These are phyloP conservation scores for Phoenoteleia sp. DNA, from an alignment of 2,888 invertebrate species.

Conservation along the genomic window DNA sequence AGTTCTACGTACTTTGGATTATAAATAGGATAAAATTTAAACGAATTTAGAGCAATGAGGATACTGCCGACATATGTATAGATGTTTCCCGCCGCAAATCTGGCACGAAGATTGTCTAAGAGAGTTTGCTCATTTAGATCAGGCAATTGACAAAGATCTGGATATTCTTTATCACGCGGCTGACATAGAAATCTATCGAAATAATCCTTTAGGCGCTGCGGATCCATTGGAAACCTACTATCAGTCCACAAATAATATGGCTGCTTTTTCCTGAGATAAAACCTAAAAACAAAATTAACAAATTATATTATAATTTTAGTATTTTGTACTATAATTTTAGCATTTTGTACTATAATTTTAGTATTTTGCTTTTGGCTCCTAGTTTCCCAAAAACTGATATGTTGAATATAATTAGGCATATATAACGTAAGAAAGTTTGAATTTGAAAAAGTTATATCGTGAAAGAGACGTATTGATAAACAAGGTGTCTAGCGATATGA, in stretches of 20 bases:
- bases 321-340: no score
- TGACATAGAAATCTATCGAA: slow-evolving; percentile 97
- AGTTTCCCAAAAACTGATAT: no score
- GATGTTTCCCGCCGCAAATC: slow-evolving; percentile 97
- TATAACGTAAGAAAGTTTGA: no score
- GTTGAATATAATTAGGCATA: no score
- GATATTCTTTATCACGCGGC: slow-evolving; percentile 97
- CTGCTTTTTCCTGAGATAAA: slow-evolving; percentile 95
- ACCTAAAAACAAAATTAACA: slow-evolving; percentile 89
- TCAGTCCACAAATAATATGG: slow-evolving; percentile 95
- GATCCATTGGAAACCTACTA: slow-evolving; percentile 94
- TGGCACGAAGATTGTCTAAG: slow-evolving; percentile 95
- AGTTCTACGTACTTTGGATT: slow-evolving; percentile 99
- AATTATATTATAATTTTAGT: no score
- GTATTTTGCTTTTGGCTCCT: no score
- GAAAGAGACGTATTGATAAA: no score
- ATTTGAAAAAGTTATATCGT: no score
- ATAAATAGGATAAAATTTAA: slow-evolving; percentile 98
- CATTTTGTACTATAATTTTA: no score
- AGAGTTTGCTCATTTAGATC: slow-evolving; percentile 98
- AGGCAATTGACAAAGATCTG: slow-evolving; percentile 97
- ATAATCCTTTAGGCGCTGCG: slow-evolving; percentile 97
- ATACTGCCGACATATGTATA: slow-evolving; percentile 99
- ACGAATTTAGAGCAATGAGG: slow-evolving; percentile 97
- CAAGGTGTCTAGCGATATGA: no score